Percentiles rank a stretch among this genome's conserved stretches.
Conservation (phyloP, 2,797 vertebrate species). For the Amblyopsis hoosieri region DNA sequence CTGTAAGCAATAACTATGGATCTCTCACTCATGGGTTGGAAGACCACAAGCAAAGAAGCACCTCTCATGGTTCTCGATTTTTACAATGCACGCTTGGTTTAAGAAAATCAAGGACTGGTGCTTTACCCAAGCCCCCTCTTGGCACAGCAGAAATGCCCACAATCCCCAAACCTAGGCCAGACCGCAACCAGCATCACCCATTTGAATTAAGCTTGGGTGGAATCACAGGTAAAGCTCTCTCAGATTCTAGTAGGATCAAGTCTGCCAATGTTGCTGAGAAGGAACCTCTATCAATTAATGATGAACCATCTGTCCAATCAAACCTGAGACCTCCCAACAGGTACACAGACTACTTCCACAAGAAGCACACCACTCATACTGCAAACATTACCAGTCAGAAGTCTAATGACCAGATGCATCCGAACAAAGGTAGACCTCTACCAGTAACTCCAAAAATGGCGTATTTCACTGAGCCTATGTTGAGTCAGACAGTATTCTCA, state of each 20-base stretch:
- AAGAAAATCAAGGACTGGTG: slow-evolving; percentile 48
- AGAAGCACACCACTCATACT: slow-evolving; percentile 18
- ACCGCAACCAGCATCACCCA: slow-evolving; percentile 32
- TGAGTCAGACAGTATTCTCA: slow-evolving; percentile 10
- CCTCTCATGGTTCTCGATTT: slow-evolving; percentile 34
- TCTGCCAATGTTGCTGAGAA: slow-evolving; percentile 24
- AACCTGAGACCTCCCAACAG: slow-evolving; percentile 36
- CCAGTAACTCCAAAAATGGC: not conserved
- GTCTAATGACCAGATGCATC: slow-evolving; percentile 19
- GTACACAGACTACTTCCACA: slow-evolving; percentile 25
- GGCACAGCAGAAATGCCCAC: slow-evolving; percentile 36
- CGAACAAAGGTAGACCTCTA: slow-evolving; percentile 17
- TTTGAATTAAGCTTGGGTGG: slow-evolving; percentile 9
- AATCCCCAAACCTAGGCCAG: slow-evolving; percentile 31
- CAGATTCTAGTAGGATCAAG: slow-evolving; percentile 36
- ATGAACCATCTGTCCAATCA: slow-evolving; percentile 17
- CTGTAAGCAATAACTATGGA: slow-evolving; percentile 21
- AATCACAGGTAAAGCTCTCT: slow-evolving; percentile 28
- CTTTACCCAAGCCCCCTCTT: slow-evolving; percentile 25
- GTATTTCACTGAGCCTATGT: slow-evolving; percentile 15
- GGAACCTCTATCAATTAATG: slow-evolving; percentile 37
- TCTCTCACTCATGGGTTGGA: slow-evolving; percentile 29
- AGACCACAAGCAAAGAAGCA: slow-evolving; percentile 24
- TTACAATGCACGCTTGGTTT: slow-evolving; percentile 50
- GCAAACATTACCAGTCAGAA: slow-evolving; percentile 19